Conservation (phyloP, 2,888 invertebrate genomes). For the Pyrochroa serraticornis region DNA sequence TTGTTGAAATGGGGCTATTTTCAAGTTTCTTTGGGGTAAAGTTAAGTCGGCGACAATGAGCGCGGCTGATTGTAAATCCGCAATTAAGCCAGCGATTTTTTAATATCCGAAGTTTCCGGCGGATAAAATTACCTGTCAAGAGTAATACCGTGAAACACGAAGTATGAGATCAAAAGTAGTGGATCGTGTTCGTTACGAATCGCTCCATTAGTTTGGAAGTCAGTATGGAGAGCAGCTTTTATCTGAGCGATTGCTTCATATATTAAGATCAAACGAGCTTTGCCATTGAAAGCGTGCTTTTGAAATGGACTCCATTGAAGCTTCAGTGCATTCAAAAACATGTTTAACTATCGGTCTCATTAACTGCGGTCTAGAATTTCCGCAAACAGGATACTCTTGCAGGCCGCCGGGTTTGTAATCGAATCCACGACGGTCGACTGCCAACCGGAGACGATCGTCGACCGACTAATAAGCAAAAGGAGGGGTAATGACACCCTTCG, state of each 20-base stretch:
- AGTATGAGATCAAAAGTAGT: slow-evolving; percentile 39
- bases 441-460: slow-evolving; percentile 20
- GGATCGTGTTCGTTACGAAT: slow-evolving; percentile 22
- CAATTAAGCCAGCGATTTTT: slow-evolving; percentile 9
- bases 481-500: slow-evolving; percentile 24
- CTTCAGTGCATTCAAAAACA: slow-evolving; percentile 51
- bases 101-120: slow-evolving; percentile 20
- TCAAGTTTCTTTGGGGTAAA: too few relatives aligned
- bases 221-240: slow-evolving; percentile 46
- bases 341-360: slow-evolving; percentile 47
- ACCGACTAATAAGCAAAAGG: slow-evolving; percentile 25
- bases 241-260: slow-evolving; percentile 51
- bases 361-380: slow-evolving; percentile 51
- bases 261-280: slow-evolving; percentile 58
- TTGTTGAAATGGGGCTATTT: too few relatives aligned
- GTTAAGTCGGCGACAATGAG: too few relatives aligned
- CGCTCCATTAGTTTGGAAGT: slow-evolving; percentile 48
- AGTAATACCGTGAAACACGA: slow-evolving; percentile 29
- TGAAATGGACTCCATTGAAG: slow-evolving; percentile 45
- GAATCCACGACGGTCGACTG: slow-evolving; percentile 23
- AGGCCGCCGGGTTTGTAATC: slow-evolving; percentile 32
- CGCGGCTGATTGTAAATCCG: too few relatives aligned
- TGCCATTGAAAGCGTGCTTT: slow-evolving; percentile 39
- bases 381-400: slow-evolving; percentile 48
- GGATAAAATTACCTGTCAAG: slow-evolving; percentile 25